phyloP scores from a whole-genome alignment of 2,888 invertebrate genomes.

The Ornithoptera priamus region DNA sequence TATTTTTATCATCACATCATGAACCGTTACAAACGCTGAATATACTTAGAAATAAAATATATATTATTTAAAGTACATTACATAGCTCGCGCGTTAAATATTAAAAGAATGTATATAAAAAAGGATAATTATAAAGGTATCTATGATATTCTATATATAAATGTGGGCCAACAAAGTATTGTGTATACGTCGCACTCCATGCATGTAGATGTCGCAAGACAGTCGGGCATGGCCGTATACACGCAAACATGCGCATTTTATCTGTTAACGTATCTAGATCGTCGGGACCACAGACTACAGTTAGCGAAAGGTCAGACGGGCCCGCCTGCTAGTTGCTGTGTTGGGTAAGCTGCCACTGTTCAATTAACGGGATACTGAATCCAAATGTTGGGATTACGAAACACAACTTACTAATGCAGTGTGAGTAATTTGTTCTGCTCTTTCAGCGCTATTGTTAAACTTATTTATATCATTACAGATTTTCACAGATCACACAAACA shows the following conservation, averaged over 20 bases:
- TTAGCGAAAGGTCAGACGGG: slow-evolving; percentile 69
- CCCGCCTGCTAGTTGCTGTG: slow-evolving; percentile 53
- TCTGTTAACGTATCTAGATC: slow-evolving; percentile 67
- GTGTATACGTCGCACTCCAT: slow-evolving; percentile 16
- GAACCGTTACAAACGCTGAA: background rate
- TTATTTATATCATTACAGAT: background rate
- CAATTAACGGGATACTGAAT: slow-evolving; percentile 35
- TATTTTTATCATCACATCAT: too few relatives aligned
- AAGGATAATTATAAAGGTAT: slow-evolving; percentile 12
- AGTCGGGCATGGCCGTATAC: slow-evolving; percentile 39
- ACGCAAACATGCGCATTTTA: slow-evolving; percentile 51
- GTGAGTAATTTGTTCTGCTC: slow-evolving; percentile 16
- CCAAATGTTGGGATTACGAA: slow-evolving; percentile 32
- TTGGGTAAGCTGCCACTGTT: slow-evolving; percentile 41
- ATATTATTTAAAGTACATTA: background rate
- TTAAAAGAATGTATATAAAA: background rate
- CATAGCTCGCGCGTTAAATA: background rate
- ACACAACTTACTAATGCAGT: slow-evolving; percentile 11
- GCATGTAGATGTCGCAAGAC: slow-evolving; percentile 35
- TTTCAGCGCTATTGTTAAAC: background rate
- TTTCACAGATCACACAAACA: background rate
- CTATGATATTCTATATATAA: slow-evolving; percentile 17
- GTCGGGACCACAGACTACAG: slow-evolving; percentile 56
- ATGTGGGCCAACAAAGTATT: slow-evolving; percentile 20
- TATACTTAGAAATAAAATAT: background rate